Evolutionary conservation across 2,113 vertebrate species (phyloP), one percentile per base, ranked within the genome.

Genomic region (Cyprinodon brontotheroides): DNA sequence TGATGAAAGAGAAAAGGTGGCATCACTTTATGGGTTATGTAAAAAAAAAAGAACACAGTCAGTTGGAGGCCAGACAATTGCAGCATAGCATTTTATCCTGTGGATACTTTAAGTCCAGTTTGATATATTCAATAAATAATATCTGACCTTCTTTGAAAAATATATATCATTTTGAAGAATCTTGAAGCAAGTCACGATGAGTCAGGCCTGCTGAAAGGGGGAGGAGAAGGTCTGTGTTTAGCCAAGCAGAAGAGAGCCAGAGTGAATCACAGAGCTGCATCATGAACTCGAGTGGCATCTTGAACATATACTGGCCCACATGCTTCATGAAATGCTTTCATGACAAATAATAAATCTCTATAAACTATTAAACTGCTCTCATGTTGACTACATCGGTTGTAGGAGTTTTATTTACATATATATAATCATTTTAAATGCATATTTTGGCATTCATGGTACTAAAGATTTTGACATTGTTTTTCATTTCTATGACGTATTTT

Each of bases 251-350:
- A 87, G 69, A 84, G 65, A 81, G 68, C 61, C 43, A 40, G 59
- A 71, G 80, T 89, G 89, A 89, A 75, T 89, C 89, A 89, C 80
- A 59, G 70, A 79, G 78, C 70, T 79, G 84, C 83, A 86, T 78
- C 77, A 81, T 86, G 80, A 86, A 86, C 79, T 74, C 82, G 61
- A 78, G 85, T 74, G 48, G 81, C 88, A 74, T 89, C 65, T 77
- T 73, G 70, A 87, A 83, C 83, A 85, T 70, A 53, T 70, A 77
- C 69, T 87, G 86, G 75, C 75, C 81, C 83, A 84, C 86, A 84
- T 86, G 78, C 86, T 83, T 68, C 77, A 85, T 82, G 81, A 81
- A 79, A 88, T 73, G 81, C 61, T 77, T 69, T 66, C 47, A 65
- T 59, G 70, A 61, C 47, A 74, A 73, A 11, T 74, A 6, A 22